Percentiles rank a stretch among this genome's conserved stretches.
These are phyloP conservation scores for Steromphala cineraria DNA, from an alignment of 2,888 invertebrate species.

Conservation along the genomic window DNA sequence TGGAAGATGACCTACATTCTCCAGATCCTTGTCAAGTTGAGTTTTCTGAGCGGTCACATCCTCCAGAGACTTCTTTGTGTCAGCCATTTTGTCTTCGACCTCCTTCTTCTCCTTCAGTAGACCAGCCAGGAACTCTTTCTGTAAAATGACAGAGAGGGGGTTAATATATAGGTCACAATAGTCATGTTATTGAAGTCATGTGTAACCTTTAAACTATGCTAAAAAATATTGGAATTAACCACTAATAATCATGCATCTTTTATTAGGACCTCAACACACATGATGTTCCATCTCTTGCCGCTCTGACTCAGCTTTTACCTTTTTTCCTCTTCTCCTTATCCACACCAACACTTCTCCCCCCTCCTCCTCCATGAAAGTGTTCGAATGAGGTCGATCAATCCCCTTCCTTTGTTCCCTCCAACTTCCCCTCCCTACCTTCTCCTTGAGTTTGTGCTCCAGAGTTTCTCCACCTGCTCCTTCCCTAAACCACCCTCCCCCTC, in stretches of 20 bases:
- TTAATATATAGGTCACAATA: background rate
- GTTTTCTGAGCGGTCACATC: constrained; percentile 40
- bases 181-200: background rate
- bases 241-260: too few relatives aligned
- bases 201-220: background rate
- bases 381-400: too few relatives aligned
- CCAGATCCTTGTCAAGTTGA: constrained; percentile 43
- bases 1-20: constrained; percentile 42
- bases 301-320: too few relatives aligned
- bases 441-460: too few relatives aligned
- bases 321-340: too few relatives aligned
- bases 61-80: constrained; percentile 40
- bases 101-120: constrained; percentile 37
- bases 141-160: background rate
- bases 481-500: too few relatives aligned
- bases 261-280: too few relatives aligned
- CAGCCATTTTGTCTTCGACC: constrained; percentile 42
- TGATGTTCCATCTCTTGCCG: too few relatives aligned
- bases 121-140: constrained; percentile 39
- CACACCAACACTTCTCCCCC: too few relatives aligned
- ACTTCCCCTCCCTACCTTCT: background rate
- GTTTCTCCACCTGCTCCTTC: too few relatives aligned
- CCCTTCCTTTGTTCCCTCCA: too few relatives aligned
- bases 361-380: too few relatives aligned
- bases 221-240: background rate